Conservation (phyloP, 2,888 invertebrate genomes). For the Candidula unifasciata region DNA sequence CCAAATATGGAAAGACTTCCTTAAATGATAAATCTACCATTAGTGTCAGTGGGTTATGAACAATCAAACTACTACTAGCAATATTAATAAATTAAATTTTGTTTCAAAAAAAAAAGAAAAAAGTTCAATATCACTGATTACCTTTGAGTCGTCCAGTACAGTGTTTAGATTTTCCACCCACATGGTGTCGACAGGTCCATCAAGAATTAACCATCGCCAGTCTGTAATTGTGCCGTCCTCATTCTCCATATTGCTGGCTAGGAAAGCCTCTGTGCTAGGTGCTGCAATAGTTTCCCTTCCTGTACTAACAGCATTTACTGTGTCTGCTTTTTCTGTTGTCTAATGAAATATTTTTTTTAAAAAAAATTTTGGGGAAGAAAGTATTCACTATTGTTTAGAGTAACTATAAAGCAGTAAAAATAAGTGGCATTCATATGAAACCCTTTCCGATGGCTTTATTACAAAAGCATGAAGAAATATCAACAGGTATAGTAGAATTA, state of each 20-base stretch:
- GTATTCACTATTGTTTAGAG: no score
- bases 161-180: slow-evolving; percentile 79
- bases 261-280: slow-evolving; percentile 25
- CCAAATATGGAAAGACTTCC: no score
- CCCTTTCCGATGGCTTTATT: no score
- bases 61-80: no score
- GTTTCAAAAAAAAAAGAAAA: no score
- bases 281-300: slow-evolving; percentile 36
- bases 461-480: no score
- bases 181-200: slow-evolving; percentile 77
- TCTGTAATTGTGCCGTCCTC: slow-evolving; percentile 61
- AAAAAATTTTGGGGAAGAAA: no score
- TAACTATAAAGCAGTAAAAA: no score
- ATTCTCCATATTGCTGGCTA: slow-evolving; percentile 53
- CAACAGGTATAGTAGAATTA: no score
- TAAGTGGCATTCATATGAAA: no score
- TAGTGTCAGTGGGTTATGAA: no score
- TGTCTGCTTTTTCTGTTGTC: slow-evolving; percentile 47
- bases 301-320: slow-evolving; percentile 25
- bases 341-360: slow-evolving; percentile 27
- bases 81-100: neutral
- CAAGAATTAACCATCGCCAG: slow-evolving; percentile 77
- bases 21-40: no score
- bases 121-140: neutral
- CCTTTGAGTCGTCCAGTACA: slow-evolving; percentile 77